Conservation (phyloP, 1,140 invertebrate genomes). For the Coelopa frigida region DNA sequence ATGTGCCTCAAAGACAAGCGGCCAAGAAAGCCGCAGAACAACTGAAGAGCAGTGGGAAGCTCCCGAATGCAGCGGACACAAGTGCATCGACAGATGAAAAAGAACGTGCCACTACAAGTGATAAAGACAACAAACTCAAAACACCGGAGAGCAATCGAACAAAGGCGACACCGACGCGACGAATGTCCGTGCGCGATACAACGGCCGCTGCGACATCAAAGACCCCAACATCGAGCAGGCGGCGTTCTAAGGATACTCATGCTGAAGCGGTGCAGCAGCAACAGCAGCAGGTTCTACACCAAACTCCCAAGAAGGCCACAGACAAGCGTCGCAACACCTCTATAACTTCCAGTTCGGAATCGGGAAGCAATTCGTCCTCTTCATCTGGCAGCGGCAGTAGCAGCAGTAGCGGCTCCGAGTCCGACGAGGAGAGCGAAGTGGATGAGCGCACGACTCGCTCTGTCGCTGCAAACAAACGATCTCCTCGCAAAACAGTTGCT, state of each 20-base stretch:
- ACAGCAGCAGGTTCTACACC: constrained; percentile 1
- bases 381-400: constrained; percentile 14
- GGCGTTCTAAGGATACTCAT: constrained; percentile 14
- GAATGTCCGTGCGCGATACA: constrained; percentile 22
- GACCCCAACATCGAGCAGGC: constrained; percentile 18
- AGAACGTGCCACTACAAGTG: constrained; percentile 10
- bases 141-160: constrained; percentile 12
- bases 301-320: neutral
- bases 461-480: constrained; percentile 19
- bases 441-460: constrained; percentile 12
- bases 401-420: constrained; percentile 11
- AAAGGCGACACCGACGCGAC: constrained; percentile 15
- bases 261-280: neutral
- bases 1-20: constrained; percentile 82
- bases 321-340: constrained; percentile 5
- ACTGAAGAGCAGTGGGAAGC: constrained; percentile 73
- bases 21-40: constrained; percentile 86
- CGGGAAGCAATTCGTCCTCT: constrained; percentile 13
- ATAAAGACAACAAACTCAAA: constrained; percentile 3
- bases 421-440: constrained; percentile 10
- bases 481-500: constrained; percentile 33
- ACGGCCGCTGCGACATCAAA: constrained; percentile 14
- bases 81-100: constrained; percentile 11
- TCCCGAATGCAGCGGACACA: constrained; percentile 25
- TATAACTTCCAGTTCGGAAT: constrained; percentile 13